phyloP scores from a whole-genome alignment of 2,797 vertebrate genomes.

The Manis javanica region DNA sequence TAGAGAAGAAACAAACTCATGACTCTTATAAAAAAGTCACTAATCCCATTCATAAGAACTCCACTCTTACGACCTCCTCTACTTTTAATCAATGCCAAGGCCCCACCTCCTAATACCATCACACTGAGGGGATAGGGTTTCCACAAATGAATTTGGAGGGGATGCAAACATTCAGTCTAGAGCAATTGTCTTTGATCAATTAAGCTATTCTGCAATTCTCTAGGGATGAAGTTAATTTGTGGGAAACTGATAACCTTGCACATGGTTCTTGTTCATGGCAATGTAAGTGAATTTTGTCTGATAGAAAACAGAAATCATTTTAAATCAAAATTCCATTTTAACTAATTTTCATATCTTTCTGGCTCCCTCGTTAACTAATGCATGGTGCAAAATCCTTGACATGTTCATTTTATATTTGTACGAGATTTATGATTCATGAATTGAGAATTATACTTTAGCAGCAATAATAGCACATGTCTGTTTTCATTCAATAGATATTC shows the following conservation, averaged over 20 bases:
- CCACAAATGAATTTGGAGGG: not conserved
- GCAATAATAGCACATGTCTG: not conserved
- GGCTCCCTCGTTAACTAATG: not conserved
- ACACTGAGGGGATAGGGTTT: not conserved
- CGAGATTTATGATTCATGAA: not conserved
- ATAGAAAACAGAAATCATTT: not conserved
- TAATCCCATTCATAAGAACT: not conserved
- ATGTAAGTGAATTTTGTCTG: not conserved
- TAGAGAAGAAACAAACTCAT: not conserved
- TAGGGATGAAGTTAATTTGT: not conserved
- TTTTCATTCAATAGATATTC: not conserved
- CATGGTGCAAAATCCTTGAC: not conserved
- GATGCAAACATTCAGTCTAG: not conserved
- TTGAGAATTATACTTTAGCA: conserved; percentile 12
- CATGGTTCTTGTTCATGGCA: not conserved
- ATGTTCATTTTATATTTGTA: not conserved
- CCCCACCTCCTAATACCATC: not conserved
- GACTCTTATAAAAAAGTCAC: not conserved
- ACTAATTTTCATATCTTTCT: not conserved
- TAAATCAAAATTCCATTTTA: conserved; percentile 22
- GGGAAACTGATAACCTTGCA: not conserved
- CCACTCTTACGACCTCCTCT: not conserved
- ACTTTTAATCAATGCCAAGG: not conserved
- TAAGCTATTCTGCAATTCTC: not conserved
- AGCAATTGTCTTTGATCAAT: not conserved